phyloP scores from a whole-genome alignment of 1,140 invertebrate genomes.

The Aphidius gifuensis region DNA sequence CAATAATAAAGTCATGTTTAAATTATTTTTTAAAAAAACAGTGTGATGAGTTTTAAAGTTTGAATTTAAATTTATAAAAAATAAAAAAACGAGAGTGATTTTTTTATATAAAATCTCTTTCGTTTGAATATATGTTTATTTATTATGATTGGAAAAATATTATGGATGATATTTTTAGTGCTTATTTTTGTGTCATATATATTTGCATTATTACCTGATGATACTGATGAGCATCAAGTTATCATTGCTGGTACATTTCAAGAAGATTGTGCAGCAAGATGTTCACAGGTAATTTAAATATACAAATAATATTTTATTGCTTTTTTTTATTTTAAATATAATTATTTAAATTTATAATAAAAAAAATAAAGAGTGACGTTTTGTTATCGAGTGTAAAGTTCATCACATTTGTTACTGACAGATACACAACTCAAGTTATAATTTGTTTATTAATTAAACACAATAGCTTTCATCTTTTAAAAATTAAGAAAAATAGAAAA shows the following conservation, averaged over 20 bases:
- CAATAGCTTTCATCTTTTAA: too few species aligned
- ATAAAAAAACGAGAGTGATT: neutral
- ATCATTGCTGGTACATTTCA: conserved; percentile 35
- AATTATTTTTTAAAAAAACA: too few species aligned
- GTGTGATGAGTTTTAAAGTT: too few species aligned
- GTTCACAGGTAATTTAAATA: conserved; percentile 45
- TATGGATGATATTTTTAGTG: conserved; percentile 42
- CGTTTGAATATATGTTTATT: neutral
- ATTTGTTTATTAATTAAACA: conserved; percentile 19
- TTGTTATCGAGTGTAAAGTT: conserved; percentile 21
- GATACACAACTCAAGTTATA: neutral
- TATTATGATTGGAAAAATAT: conserved; percentile 50
- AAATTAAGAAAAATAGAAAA: too few species aligned
- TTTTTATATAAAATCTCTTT: too few species aligned
- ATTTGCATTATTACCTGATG: conserved; percentile 38
- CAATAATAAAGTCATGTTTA: too few species aligned
- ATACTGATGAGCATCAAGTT: conserved; percentile 29
- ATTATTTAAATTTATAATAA: neutral
- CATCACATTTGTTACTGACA: conserved; percentile 13
- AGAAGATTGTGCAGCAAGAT: conserved; percentile 46
- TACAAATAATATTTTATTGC: conserved; percentile 30
- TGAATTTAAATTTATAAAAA: too few species aligned
- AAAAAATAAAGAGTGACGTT: neutral
- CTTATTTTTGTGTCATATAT: conserved; percentile 37
- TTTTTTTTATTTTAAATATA: conserved; percentile 5